Evolutionary conservation across 37 sponge, comb jelly and placozoan species (phyloP).

Genomic region (Chondrosia reniformis): DNA sequence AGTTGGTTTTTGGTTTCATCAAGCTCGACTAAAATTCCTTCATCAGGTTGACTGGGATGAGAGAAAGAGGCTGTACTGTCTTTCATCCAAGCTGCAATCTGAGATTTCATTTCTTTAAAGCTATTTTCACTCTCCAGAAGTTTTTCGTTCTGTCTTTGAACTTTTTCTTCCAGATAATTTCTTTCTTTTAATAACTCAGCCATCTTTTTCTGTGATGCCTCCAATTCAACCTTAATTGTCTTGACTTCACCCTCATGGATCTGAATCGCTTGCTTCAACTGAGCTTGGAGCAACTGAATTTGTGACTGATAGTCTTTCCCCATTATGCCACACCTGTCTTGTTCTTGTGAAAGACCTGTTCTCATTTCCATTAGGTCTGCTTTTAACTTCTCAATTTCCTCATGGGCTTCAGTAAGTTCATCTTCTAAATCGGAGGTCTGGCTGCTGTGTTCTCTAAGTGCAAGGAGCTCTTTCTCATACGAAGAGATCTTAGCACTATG

Average conservation of each 20-base stretch:
- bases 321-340: not conserved
- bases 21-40: not conserved
- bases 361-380: not conserved
- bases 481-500: too few species aligned
- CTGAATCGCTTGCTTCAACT: not conserved
- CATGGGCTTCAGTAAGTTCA: too few species aligned
- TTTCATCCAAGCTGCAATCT: conserved; percentile 7
- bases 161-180: not conserved
- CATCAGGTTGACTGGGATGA: not conserved
- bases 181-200: not conserved
- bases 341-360: not conserved
- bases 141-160: conserved; percentile 1
- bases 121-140: not conserved
- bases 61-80: not conserved
- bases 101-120: conserved; percentile 14
- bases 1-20: not conserved
- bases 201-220: not conserved
- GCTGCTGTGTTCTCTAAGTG: too few species aligned
- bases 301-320: not conserved
- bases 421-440: too few species aligned
- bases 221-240: not conserved
- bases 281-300: not conserved
- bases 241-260: not conserved
- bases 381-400: not conserved
- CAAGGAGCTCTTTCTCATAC: too few species aligned